Base-by-base conservation (phyloP, 1,140 invertebrate species). In the Ips nitidus region DNA sequence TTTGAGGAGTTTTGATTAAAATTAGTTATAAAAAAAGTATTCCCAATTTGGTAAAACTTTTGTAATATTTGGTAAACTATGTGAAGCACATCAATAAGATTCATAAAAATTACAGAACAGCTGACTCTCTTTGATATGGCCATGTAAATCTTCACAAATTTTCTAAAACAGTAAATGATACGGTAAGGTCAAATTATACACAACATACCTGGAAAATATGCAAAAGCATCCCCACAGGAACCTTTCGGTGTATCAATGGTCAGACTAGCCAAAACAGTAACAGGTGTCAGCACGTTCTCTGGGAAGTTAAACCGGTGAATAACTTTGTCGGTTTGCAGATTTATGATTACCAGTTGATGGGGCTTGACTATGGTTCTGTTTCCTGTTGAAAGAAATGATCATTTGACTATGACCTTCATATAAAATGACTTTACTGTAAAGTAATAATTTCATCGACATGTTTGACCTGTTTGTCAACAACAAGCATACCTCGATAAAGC, bases 191-290 rank as follows among this genome's bases (percentile, higher is more conserved):
- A 47, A 6, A 47, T 47, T 47, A 6, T 47, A 47, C 1, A 1
- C 47, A 7, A 50, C 47, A 50, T 42, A 42, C 69, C 91, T 0
- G 89, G 87, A 64, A 91, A 84, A 70, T 93, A 93, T 1, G 87
- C 89, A 78, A 83, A 88, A 0, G 91, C 88, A 39, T 89, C 80
- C 36, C 84, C 82, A 69, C 91, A 93, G 1, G 82, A 79, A 0
- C 83, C 74, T 0, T 81, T 73, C 3, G 83, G 80, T 0, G 87
- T 85, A 68, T 93, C 91, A 1, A 91, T 82, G 0, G 84, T 84
- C 22, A 89, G 82, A 63, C 88, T 87, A 0, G 88, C 89, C 55
- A 91, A 81, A 61, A 66, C 69, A 37, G 82, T 82, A 2, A 80
- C 70, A 1, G 79, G 64, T 37, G 78, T 81, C 45, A 83, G 70